Evolutionary conservation across 2,113 vertebrate genomes (phyloP).

Genomic region (Forbesichthys papilliferus): DNA sequence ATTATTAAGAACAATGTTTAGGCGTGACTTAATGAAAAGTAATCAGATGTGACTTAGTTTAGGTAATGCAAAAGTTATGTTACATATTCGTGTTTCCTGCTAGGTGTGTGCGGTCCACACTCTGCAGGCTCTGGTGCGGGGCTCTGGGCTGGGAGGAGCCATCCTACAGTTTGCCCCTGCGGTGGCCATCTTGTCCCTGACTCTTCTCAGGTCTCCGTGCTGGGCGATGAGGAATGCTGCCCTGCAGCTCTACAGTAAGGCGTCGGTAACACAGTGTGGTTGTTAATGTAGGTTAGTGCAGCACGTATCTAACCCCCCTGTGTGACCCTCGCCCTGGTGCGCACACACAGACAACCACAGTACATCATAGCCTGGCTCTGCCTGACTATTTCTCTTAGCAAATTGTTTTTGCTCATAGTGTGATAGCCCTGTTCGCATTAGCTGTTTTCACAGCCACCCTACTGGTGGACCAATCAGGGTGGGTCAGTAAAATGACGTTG

Average conservation of each 20-base stretch:
- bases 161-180: conserved; percentile 75
- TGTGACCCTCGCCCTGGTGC: not conserved
- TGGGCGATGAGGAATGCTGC: conserved; percentile 93
- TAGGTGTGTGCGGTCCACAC: conserved; percentile 88
- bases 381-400: too few species aligned
- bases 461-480: too few species aligned
- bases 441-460: too few species aligned
- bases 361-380: too few species aligned
- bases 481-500: too few species aligned
- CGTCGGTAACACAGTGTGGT: not conserved
- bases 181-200: conserved; percentile 77
- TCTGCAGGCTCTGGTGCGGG: conserved; percentile 82
- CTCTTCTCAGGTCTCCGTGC: conserved; percentile 79
- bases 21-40: too few species aligned
- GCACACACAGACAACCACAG: too few species aligned
- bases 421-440: too few species aligned
- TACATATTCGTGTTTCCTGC: not conserved
- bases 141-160: conserved; percentile 72
- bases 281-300: not conserved
- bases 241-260: conserved; percentile 89
- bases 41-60: too few species aligned
- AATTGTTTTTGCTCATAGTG: too few species aligned
- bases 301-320: too few species aligned
- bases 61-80: too few species aligned
- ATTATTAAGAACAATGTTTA: not conserved